Base-by-base conservation (phyloP, 64 coral and sea anemone genomes). In the Montipora sp. region DNA sequence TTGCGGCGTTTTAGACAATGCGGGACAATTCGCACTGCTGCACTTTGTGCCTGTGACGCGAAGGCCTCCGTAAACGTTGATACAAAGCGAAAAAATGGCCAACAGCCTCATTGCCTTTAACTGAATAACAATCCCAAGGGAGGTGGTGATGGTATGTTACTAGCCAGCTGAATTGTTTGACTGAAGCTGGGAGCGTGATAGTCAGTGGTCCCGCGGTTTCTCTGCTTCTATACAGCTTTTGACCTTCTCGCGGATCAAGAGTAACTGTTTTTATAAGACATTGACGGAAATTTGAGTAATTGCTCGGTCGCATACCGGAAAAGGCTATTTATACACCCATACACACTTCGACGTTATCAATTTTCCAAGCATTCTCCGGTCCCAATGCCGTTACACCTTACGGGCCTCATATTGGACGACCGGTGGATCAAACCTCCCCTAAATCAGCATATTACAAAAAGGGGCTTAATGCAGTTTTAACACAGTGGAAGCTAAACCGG, bases 211-310 rank as follows among this genome's bases (percentile, higher is more conserved):
- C 3, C 36, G 23, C 43, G 73, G 23, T 46, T 11, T 7, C 73
- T 43, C 24, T 75, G 1, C 11, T 46, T 46, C 21, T 27, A 15
- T 46, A 46, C 80, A 83, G 80, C 12, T 68, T 36, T 47, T 84
- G 81, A 84, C 81, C 81, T 84, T 47, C 65, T 67, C 68, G 47
- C 18, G 12, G 82, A 50, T 50, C 61, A 46, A 72, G 65, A 44
- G 82, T 85, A 85, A 85, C 82, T 85, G 82, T 85, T 85, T 85
- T 85, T 85, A 85, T 85, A 85, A 85, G 44, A 71, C 82, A 85
- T 5, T 85, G 82, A 85, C 82, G 82, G 82, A 85, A 85, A 85
- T 85, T 72, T 85, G 82, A 85, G 82, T 85, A 85, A 85, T 85
- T 85, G 46, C 63, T 71, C 68, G 36, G 82, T 15, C 68, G 46